Conservation (phyloP, 2,888 invertebrate genomes). For the Chironomus riparius region DNA sequence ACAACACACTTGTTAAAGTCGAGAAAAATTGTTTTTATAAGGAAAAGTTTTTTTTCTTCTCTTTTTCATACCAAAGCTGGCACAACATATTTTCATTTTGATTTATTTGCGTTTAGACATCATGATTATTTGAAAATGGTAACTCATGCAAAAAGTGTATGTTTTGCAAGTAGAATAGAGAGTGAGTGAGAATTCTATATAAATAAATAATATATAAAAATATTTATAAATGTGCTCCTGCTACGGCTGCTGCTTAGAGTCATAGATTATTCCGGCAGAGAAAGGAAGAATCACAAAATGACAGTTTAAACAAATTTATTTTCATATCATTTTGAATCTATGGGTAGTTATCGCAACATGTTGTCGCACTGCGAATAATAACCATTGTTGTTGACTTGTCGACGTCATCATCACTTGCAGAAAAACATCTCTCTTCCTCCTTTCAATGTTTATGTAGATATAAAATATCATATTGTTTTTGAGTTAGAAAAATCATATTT, state of each 20-base stretch:
- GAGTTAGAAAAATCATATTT: too few relatives aligned
- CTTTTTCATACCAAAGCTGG: too few relatives aligned
- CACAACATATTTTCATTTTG: conserved; percentile 13
- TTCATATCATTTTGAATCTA: conserved; percentile 26
- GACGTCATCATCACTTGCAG: conserved; percentile 25
- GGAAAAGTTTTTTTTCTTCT: not conserved
- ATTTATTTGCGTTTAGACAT: conserved; percentile 25
- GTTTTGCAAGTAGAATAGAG: too few relatives aligned
- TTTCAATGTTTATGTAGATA: not conserved
- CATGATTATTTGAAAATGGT: not conserved
- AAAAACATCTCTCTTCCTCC: not conserved
- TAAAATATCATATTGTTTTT: not conserved
- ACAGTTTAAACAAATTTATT: conserved; percentile 26
- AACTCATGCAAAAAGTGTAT: too few relatives aligned
- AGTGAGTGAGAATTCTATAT: too few relatives aligned
- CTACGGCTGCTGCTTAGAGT: not conserved
- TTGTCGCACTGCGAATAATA: conserved; percentile 22
- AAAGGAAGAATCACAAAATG: not conserved
- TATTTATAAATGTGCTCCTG: not conserved
- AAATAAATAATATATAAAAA: too few relatives aligned
- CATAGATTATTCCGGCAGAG: not conserved
- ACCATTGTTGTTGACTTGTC: conserved; percentile 18
- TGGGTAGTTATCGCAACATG: conserved; percentile 27
- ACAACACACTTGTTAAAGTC: not conserved
- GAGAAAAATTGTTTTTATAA: not conserved